A percentile compares a stretch with the other conserved stretches of the same genome.
phyloP scores from a whole-genome alignment of 2,113 vertebrate species.

The Raphicerus campestris region DNA sequence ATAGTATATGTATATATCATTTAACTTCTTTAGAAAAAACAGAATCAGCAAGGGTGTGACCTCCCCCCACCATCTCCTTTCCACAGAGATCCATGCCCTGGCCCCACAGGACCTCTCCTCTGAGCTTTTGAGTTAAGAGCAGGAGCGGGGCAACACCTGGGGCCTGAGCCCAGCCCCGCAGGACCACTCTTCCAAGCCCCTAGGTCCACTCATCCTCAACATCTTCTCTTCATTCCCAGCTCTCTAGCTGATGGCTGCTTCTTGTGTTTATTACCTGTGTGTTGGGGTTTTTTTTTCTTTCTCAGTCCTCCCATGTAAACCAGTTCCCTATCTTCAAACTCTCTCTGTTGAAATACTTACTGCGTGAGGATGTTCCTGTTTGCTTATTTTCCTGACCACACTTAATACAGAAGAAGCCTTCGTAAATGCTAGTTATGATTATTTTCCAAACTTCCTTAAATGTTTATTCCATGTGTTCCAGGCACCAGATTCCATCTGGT shows the following conservation, averaged over 20 bases:
- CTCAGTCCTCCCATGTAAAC: background rate
- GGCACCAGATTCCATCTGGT: background rate
- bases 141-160: too few relatives aligned
- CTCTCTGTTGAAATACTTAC: background rate
- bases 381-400: background rate
- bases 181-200: background rate
- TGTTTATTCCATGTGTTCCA: background rate
- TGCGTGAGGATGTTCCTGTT: background rate
- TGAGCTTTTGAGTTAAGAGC: background rate
- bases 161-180: background rate
- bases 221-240: background rate
- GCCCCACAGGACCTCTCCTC: background rate
- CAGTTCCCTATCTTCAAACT: background rate
- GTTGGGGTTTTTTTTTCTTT: background rate
- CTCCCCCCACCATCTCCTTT: rapidly evolving
- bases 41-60: background rate
- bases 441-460: background rate
- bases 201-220: background rate
- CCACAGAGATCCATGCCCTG: background rate
- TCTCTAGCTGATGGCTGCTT: background rate
- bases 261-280: background rate
- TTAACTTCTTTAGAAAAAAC: background rate
- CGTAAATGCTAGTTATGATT: background rate
- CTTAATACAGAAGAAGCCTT: background rate
- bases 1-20: background rate